Base-by-base conservation (phyloP, 2,888 invertebrate species). In the Parnassius apollo region DNA sequence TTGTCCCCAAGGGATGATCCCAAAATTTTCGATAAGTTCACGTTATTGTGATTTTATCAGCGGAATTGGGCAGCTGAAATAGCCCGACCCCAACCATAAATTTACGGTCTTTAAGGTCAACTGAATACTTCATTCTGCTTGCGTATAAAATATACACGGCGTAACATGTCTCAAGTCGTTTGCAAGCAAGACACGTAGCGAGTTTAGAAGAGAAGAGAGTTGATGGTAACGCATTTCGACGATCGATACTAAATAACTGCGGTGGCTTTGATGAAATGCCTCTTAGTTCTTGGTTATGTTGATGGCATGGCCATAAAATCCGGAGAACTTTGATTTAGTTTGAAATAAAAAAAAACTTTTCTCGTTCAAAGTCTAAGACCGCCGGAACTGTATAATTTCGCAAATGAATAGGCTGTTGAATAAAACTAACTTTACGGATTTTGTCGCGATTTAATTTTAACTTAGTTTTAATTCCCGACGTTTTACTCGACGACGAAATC, bases 21-120 rank as follows among this genome's bases (percentile, higher is more conserved):
- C 56, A 42, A 59, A 63, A 63, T 56, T 35, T 59, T 56, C 56
- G 55, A 63, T 63, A 59, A 55, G 58, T 42, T 59, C 62, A 53
- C 54, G 59, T 63, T 59, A 63, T 63, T 63, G 50, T 55, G 59
- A 63, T 63, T 59, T 63, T 63, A 63, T 63, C 63, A 56, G 56
- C 45, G 59, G 51, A 25, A 59, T 63, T 59, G 62, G 62, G 53
- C 62, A 54, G 42, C 42, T 49, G 42, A 48, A 58, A 57, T 48
- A 18, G 55, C 35, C 59, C 22, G 63, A 44, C 42, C 48, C 57
- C 51, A 18, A 42, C 49, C 62, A 54, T 63, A 63, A 63, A 63
- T 63, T 63, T 56, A 45, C 59, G 59, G 51, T 63, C 59, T 59
- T 62, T 63, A 56, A 63, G 59, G 59, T 59, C 63, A 63, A 59